Percentiles rank a stretch among this genome's conserved stretches.
Conservation (phyloP, 2,888 invertebrate species). For the Hyposoter dolosus region DNA sequence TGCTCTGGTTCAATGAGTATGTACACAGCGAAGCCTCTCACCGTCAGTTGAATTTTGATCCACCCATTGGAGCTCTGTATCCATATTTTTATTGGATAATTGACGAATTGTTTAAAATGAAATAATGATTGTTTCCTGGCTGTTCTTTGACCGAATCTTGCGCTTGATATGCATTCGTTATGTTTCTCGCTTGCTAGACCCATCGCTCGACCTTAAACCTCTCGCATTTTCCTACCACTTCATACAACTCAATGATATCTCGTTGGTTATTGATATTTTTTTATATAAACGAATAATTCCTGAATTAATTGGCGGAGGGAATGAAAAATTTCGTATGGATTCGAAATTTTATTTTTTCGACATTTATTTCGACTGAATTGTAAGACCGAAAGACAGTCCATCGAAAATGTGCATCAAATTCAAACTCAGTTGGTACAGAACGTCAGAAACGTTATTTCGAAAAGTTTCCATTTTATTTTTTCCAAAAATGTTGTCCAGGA, state of each 20-base stretch:
- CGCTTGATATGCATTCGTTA: slow-evolving; percentile 6
- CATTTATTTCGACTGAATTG: no score
- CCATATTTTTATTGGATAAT: slow-evolving; percentile 56
- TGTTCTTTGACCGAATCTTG: slow-evolving; percentile 40
- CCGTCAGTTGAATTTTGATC: slow-evolving; percentile 22
- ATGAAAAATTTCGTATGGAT: no score
- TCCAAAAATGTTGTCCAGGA: neutral
- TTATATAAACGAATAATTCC: neutral
- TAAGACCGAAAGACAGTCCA: no score
- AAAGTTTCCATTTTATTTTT: neutral
- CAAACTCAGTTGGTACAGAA: no score
- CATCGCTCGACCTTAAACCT: slow-evolving; percentile 3
- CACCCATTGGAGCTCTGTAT: slow-evolving; percentile 2
- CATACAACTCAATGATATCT: neutral
- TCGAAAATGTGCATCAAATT: no score
- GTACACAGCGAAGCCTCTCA: neutral
- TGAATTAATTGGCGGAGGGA: no score
- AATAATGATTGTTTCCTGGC: slow-evolving; percentile 58
- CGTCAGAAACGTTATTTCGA: neutral
- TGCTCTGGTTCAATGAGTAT: neutral
- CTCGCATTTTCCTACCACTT: neutral
- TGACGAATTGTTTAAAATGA: slow-evolving; percentile 51
- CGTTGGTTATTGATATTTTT: neutral
- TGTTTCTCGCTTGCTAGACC: neutral
- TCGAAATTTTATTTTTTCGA: no score